Base-by-base conservation (phyloP, 2,888 invertebrate genomes). In the Amiota communis region DNA sequence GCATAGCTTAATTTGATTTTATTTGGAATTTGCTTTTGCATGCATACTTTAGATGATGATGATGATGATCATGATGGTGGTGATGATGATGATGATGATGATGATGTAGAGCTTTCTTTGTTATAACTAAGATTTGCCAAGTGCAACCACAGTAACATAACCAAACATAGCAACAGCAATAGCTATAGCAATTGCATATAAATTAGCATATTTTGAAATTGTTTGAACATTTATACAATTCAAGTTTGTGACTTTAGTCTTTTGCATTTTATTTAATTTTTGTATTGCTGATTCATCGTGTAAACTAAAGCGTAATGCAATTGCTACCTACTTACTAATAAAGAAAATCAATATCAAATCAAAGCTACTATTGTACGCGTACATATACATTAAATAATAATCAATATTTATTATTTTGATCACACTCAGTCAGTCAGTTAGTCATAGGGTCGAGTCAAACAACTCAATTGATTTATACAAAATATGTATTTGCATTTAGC, bases 161-260 rank as follows among this genome's bases (percentile, higher is more conserved):
- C 48, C 73, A 73, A 48, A 67, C 53, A 53, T 70, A 47, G 70
- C 57, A 57, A 46, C 69, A 15, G 11, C 15, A 51, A 57, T 48
- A 48, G 70, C 56, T 6, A 47, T n/a, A 46, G 64, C 64, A 36
- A 47, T 6, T 36, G 36, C 36, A 36, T n/a, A 63, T 36, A 63
- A 53, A 53, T 68, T 68, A 68, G 67, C 67, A 53, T 23, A 56
- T 70, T 56, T 70, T 59, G 57, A 70, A 70, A 70, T 36, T 63
- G 13, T 69, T 53, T 53, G 3, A 6, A 13, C 36, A 11, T 69
- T 17, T 69, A 46, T 53, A 51, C 51, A 68, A 23, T 2, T n/a
- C 49, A 17, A 15, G 81, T 80, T 83, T 77, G 79, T 76, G 75
- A 73, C 74, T 71, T 64, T 71, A 77, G 76, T 79, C 76, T 76